Percentiles rank a stretch among this genome's conserved stretches.
Conservation (phyloP, 37 sponge, comb jelly and placozoan species). For the Spongilla lacustris region DNA sequence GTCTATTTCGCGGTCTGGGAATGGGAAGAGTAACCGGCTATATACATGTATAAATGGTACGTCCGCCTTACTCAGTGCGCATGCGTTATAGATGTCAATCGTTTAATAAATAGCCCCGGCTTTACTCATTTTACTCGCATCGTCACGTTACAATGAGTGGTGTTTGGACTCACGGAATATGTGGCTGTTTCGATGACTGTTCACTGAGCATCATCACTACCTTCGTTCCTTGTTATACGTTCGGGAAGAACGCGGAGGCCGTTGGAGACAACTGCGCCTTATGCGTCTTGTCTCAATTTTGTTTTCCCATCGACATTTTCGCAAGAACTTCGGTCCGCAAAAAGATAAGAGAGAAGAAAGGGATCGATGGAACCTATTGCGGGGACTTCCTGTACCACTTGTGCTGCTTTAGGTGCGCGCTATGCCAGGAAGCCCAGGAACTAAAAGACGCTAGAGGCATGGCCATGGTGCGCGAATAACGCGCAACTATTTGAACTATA, state of each 20-base stretch:
- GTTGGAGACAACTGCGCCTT: slow-evolving; percentile 17
- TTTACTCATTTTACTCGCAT: too few relatives aligned
- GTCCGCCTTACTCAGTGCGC: too few relatives aligned
- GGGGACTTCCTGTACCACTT: slow-evolving; percentile 21
- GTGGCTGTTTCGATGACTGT: slow-evolving; percentile 16
- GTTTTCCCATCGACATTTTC: neutral
- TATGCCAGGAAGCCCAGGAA: slow-evolving; percentile 25
- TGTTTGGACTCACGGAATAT: slow-evolving; percentile 22
- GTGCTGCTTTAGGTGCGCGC: slow-evolving; percentile 16
- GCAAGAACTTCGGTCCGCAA: neutral
- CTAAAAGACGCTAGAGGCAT: neutral
- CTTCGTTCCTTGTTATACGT: slow-evolving; percentile 27
- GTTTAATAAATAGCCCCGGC: too few relatives aligned
- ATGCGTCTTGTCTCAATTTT: neutral
- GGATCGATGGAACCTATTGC: slow-evolving; percentile 21
- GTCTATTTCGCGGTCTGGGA: too few relatives aligned
- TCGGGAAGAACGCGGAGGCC: slow-evolving; percentile 29
- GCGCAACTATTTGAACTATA: too few relatives aligned
- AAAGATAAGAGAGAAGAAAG: slow-evolving; percentile 19
- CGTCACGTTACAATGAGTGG: neutral
- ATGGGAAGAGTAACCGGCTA: too few relatives aligned
- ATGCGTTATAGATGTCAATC: too few relatives aligned
- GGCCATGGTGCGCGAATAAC: neutral
- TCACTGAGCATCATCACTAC: slow-evolving; percentile 7
- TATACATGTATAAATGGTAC: too few relatives aligned